These are phyloP conservation scores for Escarpia spicata DNA, from an alignment of 2,888 invertebrate species.

Conservation along the genomic window DNA sequence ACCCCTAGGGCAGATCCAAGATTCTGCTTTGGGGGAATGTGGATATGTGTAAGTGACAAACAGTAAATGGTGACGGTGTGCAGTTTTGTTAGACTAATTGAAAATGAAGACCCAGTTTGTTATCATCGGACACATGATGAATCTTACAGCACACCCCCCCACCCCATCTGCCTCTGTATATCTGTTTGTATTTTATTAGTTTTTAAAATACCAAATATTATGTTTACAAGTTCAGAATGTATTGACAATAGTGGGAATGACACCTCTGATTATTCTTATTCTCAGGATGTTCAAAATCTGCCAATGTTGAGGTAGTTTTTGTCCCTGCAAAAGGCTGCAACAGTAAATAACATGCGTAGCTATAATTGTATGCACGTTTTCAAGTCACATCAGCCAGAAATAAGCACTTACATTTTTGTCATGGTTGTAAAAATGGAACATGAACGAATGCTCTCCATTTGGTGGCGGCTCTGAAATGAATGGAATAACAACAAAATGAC, in stretches of 20 bases:
- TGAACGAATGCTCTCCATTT: constrained; percentile 34
- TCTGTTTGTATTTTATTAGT: background rate
- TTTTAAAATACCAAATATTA: background rate
- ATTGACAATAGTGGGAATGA: no score
- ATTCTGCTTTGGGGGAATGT: no score
- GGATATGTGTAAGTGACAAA: no score
- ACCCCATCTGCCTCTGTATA: background rate
- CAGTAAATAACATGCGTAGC: background rate
- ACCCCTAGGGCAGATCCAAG: no score
- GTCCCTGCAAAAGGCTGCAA: background rate
- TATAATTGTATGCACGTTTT: background rate
- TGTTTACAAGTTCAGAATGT: background rate
- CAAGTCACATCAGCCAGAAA: background rate
- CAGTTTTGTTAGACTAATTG: background rate
- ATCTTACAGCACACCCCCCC: background rate
- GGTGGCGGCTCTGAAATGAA: constrained; percentile 35
- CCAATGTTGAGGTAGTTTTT: no score
- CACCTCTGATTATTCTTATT: no score
- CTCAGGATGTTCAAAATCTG: no score
- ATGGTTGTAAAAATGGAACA: constrained; percentile 35
- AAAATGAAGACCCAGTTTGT: background rate
- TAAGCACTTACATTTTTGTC: constrained; percentile 34
- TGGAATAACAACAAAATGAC: background rate
- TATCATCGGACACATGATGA: background rate
- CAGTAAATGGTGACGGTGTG: background rate